Conservation (phyloP, 2,113 vertebrate species). For the Pandion haliaetus region DNA sequence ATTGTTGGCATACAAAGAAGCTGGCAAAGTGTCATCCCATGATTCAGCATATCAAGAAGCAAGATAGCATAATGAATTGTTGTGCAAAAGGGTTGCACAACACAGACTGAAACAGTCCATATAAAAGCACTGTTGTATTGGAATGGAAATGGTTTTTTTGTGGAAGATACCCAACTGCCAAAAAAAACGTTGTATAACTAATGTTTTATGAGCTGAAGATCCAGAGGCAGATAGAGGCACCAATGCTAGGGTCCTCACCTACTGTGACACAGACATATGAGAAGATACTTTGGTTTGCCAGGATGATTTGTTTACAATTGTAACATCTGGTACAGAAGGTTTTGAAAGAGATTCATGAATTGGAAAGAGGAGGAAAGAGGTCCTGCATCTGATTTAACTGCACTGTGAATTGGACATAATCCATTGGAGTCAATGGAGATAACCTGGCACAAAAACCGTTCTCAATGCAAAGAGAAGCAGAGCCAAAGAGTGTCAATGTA, state of each 20-base stretch:
- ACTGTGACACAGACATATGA: conserved; percentile 36
- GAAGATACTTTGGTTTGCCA: conserved; percentile 18
- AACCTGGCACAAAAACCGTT: conserved; percentile 25
- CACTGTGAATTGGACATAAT: conserved; percentile 8
- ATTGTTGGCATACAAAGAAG: conserved; percentile 25
- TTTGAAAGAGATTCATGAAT: conserved; percentile 23
- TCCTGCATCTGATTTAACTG: conserved; percentile 11
- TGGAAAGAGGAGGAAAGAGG: conserved; percentile 18
- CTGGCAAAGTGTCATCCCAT: conserved; percentile 31
- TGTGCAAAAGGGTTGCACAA: conserved; percentile 27
- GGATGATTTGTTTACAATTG: conserved; percentile 34
- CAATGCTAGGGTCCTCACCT: neutral
- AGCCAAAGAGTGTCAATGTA: neutral
- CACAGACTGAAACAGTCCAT: neutral
- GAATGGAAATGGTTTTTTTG: conserved; percentile 33
- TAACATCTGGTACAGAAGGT: conserved; percentile 34
- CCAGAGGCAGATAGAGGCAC: conserved; percentile 27
- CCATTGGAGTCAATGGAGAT: neutral
- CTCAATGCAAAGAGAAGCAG: neutral
- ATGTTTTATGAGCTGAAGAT: conserved; percentile 48
- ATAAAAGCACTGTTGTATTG: conserved; percentile 5
- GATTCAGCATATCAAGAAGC: conserved; percentile 46
- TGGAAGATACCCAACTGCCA: conserved; percentile 8
- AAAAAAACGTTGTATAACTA: neutral
- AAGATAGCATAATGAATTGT: conserved; percentile 42